Evolutionary conservation across 2,113 vertebrate genomes (phyloP), one percentile per base, ranked within the genome.

Genomic region (Rhegmatorhina hoffmannsi): DNA sequence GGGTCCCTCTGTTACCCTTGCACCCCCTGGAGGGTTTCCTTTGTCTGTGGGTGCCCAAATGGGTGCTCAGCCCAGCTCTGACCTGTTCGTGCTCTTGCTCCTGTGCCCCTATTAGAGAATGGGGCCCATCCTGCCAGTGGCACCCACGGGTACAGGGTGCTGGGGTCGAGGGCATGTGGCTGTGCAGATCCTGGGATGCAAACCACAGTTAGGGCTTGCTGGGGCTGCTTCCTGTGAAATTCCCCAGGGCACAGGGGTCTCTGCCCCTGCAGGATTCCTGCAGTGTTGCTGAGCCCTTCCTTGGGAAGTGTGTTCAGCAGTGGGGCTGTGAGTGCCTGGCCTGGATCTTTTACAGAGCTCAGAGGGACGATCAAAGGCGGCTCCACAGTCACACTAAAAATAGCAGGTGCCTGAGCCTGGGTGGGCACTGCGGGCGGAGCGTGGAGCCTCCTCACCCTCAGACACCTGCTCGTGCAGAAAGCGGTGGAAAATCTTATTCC

Each of bases 81-180:
- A 38, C 20, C 50, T 3, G 0, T 43, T 38, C 26, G 18, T 15
- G 36, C 36, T 80, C 68, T 49, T 1, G 2, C 14, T 38, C 38
- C 72, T 55, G 33, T 2, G 6, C 7, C 31, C 13, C 0, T 0
- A 5, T 34, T 16, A 33, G 38, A 28, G 26, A 66, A 46, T 0
- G 5, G 33, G 62, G 40, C 28, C 23, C 0, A 0, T 8, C 8
- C 28, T n/a, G 29, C 56, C 31, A 13, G 24, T 0, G 0, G 76
- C 47, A 17, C 36, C 68, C 69, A 9, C 5, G 55, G 93, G 29
- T 2, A 46, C 28, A 4, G 50, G 33, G n/a, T 52, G n/a, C 53
- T n/a, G 47, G 11, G 21, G 76, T 17, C 6, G 4, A 9, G 9
- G 40, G 9, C n/a, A 3, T 11, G 26, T 4, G 23, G 33, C 59